Evolutionary conservation across 2,797 vertebrate species (phyloP).

Genomic region (Myripristis jacobus): DNA sequence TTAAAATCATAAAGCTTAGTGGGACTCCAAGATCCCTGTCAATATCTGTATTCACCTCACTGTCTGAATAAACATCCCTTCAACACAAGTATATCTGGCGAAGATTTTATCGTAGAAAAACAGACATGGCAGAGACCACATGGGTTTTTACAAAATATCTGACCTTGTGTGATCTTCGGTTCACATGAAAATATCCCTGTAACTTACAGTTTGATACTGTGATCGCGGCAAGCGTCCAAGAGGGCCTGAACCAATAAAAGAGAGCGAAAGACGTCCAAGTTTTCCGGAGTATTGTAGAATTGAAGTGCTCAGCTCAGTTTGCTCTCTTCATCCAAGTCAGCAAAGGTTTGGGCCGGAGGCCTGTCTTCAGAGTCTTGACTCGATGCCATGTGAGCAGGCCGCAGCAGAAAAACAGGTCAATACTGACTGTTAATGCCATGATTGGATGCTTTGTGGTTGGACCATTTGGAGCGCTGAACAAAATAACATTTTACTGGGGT

Average conservation of each 20-base stretch:
- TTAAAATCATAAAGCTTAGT: slow-evolving; percentile 57
- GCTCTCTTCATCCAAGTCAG: slow-evolving; percentile 60
- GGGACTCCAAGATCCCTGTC: slow-evolving; percentile 54
- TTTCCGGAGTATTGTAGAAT: slow-evolving; percentile 70
- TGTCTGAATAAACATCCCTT: slow-evolving; percentile 58
- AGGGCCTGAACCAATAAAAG: slow-evolving; percentile 71
- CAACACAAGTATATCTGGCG: slow-evolving; percentile 19
- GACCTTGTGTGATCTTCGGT: slow-evolving; percentile 62
- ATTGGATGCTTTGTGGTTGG: slow-evolving; percentile 82
- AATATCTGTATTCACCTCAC: slow-evolving; percentile 48
- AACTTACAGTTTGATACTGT: slow-evolving; percentile 64
- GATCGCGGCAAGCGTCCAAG: slow-evolving; percentile 67
- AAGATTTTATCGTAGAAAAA: slow-evolving; percentile 60
- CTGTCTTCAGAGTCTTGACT: slow-evolving; percentile 75
- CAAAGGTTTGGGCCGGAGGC: slow-evolving; percentile 71
- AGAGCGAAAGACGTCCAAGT: slow-evolving; percentile 61
- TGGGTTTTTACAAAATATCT: slow-evolving; percentile 53
- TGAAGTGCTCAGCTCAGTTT: slow-evolving; percentile 64
- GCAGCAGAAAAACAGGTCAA: slow-evolving; percentile 82
- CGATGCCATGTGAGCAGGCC: slow-evolving; percentile 73
- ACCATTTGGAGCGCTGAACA: slow-evolving; percentile 77
- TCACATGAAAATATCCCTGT: slow-evolving; percentile 67
- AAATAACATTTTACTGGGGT: slow-evolving; percentile 84
- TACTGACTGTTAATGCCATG: slow-evolving; percentile 77
- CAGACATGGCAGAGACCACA: slow-evolving; percentile 53